Conservation (phyloP, 2,113 vertebrate genomes). For the Zosterops lateralis region DNA sequence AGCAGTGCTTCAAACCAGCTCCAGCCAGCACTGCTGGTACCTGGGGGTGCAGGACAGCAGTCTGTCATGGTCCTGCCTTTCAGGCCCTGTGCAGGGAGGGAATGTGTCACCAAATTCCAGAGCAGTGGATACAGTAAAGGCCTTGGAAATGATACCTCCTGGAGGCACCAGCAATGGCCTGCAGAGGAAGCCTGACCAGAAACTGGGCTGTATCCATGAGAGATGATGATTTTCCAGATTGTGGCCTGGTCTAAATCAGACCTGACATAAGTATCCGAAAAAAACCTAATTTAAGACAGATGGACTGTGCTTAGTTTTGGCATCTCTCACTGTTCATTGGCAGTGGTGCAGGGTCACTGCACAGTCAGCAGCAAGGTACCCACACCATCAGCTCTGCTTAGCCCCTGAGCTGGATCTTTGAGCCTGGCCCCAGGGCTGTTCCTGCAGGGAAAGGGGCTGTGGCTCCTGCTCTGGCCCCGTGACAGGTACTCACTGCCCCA, state of each 20-base stretch:
- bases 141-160: not conserved
- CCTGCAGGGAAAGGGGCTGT: not conserved
- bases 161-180: not conserved
- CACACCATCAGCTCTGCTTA: not conserved
- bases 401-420: not conserved
- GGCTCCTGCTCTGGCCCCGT: not conserved
- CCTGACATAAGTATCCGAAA: not conserved
- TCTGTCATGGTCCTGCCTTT: not conserved
- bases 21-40: not conserved
- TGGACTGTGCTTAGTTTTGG: not conserved
- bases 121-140: not conserved
- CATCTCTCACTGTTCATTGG: not conserved
- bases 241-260: conserved; percentile 14
- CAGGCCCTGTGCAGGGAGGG: not conserved
- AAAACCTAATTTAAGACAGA: conserved; percentile 20
- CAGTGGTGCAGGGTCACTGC: not conserved
- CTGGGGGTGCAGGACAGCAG: not conserved
- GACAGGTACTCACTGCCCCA: not conserved
- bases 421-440: not conserved
- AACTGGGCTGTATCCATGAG: not conserved
- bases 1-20: not conserved
- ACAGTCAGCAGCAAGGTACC: accelerated
- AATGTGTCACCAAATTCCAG: not conserved
- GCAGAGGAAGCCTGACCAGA: not conserved
- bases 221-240: not conserved